Evolutionary conservation across 2,113 vertebrate genomes (phyloP).

Genomic region (Leptodactylus fuscus): DNA sequence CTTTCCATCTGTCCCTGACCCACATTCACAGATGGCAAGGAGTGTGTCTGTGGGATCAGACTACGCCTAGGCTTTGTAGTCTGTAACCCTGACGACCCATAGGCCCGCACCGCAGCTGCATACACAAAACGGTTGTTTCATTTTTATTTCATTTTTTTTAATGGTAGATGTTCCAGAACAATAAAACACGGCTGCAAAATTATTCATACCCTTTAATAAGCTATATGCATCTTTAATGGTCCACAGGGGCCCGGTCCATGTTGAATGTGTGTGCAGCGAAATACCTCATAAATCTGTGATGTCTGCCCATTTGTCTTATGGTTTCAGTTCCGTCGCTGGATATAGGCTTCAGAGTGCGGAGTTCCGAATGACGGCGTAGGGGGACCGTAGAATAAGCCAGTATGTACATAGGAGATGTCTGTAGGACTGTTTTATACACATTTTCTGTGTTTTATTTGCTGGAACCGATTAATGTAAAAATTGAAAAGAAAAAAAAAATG

Average conservation of each 20-base stretch:
- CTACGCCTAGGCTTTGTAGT: too few relatives aligned
- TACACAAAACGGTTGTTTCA: neutral
- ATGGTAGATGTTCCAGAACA: neutral
- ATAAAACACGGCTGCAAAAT: neutral
- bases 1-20: neutral
- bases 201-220: neutral
- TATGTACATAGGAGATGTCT: neutral
- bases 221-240: slow-evolving; percentile 23
- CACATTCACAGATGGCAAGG: neutral
- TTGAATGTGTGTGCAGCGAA: slow-evolving; percentile 6
- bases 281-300: slow-evolving; percentile 21
- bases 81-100: neutral
- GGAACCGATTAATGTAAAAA: neutral
- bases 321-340: neutral
- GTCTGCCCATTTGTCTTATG: neutral
- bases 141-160: too few relatives aligned
- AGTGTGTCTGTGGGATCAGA: neutral
- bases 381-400: neutral
- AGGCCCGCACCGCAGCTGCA: neutral
- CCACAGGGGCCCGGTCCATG: neutral
- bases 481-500: neutral
- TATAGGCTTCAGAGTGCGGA: neutral
- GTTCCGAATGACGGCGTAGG: neutral
- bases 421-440: neutral
- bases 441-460: slow-evolving; percentile 3